Conservation (phyloP, 2,888 invertebrate species). For the Galerucella pusilla region DNA sequence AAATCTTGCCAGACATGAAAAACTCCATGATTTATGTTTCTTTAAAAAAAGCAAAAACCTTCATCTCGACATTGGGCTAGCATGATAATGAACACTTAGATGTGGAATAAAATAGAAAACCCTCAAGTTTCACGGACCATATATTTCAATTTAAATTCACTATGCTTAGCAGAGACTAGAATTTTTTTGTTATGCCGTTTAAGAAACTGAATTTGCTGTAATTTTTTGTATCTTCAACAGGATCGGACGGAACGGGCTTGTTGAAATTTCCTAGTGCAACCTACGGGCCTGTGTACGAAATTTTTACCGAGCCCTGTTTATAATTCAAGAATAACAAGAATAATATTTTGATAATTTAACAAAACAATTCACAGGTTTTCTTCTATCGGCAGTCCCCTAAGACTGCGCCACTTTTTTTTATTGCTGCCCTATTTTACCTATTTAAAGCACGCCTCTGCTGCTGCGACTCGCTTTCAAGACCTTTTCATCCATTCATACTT, state of each 20-base stretch:
- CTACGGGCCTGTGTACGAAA: too few species aligned
- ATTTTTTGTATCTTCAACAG: not conserved
- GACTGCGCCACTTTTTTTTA: too few species aligned
- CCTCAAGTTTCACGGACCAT: conserved; percentile 19
- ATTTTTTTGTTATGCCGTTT: not conserved
- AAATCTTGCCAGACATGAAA: not conserved
- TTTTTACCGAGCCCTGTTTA: too few species aligned
- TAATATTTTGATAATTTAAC: too few species aligned
- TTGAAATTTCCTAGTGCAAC: too few species aligned
- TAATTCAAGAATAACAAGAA: too few species aligned
- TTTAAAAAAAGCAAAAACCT: conserved; percentile 4
- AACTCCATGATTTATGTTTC: conserved; percentile 13
- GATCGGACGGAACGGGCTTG: not conserved
- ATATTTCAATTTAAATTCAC: conserved; percentile 38
- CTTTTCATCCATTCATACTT: too few species aligned
- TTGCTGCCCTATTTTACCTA: too few species aligned
- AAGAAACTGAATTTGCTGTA: not conserved
- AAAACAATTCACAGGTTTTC: too few species aligned
- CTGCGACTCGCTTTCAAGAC: too few species aligned
- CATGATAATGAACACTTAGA: conserved; percentile 22
- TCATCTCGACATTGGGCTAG: conserved; percentile 20
- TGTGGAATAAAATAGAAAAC: conserved; percentile 17
- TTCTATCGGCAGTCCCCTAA: too few species aligned
- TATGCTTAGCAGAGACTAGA: conserved; percentile 24
- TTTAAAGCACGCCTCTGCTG: too few species aligned